Evolutionary conservation across 2,888 invertebrate genomes (phyloP), one percentile per base, ranked within the genome.

Genomic region (Tuta absoluta): DNA sequence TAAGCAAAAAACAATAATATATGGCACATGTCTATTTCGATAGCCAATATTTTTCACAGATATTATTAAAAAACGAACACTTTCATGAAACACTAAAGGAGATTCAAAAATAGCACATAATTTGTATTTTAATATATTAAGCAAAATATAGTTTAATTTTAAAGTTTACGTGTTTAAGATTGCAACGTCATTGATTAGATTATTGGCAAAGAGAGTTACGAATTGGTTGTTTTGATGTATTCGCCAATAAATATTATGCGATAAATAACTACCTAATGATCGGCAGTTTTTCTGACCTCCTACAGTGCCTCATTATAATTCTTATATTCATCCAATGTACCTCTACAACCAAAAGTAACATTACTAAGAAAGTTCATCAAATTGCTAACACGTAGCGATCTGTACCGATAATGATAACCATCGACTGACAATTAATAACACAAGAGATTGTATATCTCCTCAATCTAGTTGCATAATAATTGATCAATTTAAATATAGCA

Each of bases 401-500:
- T 56, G 17, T 56, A 38, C 23, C 23, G 53, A 41, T 58, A 56
- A 56, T 53, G 51, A 64, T 49, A 28, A 65, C 49, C 60, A 60
- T 45, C 37, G 51, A 24, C 53, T 10, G 51, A 17, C 48, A 45
- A 63, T 63, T 61, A 63, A 63, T 57, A 57, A 37, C 17, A 63
- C 60, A 56, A 45, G 49, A 53, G 65, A 65, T 63, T 12, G 45
- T 59, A 37, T 65, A 65, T 65, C 63, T 53, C 59, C 33, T 56
- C 56, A 28, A 41, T 57, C 49, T 59, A 24, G 28, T 65, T 66
- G 51, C 59, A 66, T 64, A 66, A 66, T 64, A 66, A 66, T 59
- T 63, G 53, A 64, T 64, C 66, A 66, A 64, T 66, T 66, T 66
- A 17, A 62, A 59, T 51, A 37, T 66, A 62, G 60, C 62, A 21